phyloP scores from a whole-genome alignment of 92 coral and sea anemone species.

The Porites rus region DNA sequence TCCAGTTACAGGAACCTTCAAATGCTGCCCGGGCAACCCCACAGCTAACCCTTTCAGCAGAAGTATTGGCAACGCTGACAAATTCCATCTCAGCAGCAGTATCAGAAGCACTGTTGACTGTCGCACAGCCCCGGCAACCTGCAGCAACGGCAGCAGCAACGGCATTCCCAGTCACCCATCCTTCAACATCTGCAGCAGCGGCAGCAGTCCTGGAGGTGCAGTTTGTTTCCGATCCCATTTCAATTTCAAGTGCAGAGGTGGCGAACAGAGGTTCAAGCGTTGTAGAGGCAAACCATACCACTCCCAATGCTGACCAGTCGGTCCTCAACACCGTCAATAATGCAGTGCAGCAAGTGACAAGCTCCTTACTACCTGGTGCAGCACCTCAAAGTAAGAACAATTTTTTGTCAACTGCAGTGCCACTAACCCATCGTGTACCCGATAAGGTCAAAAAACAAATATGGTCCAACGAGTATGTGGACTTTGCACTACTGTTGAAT shows the following conservation, averaged over 20 bases:
- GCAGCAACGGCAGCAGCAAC: too few relatives aligned
- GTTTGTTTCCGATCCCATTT: neutral
- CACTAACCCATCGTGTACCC: neutral
- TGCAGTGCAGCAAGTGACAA: slow-evolving; percentile 1
- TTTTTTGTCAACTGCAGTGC: slow-evolving; percentile 7
- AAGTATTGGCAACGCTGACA: neutral
- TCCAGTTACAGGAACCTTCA: neutral
- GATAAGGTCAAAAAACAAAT: slow-evolving; percentile 6
- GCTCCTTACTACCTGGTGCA: neutral
- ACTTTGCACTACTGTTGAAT: neutral
- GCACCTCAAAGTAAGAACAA: slow-evolving; percentile 7
- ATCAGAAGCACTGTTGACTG: neutral
- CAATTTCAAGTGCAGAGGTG: slow-evolving; percentile 5
- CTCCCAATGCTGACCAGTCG: neutral
- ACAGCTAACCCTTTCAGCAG: neutral
- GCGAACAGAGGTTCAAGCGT: too few relatives aligned
- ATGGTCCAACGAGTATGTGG: slow-evolving; percentile 24
- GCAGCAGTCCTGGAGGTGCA: neutral
- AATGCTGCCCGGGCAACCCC: neutral
- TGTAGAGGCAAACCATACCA: neutral
- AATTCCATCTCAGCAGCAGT: neutral
- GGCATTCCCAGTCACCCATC: neutral
- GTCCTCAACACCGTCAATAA: neutral
- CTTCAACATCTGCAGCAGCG: neutral
- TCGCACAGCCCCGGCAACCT: neutral